These are phyloP conservation scores for Nannoperca australis DNA, from an alignment of 2,797 vertebrate genomes.

Conservation along the genomic window DNA sequence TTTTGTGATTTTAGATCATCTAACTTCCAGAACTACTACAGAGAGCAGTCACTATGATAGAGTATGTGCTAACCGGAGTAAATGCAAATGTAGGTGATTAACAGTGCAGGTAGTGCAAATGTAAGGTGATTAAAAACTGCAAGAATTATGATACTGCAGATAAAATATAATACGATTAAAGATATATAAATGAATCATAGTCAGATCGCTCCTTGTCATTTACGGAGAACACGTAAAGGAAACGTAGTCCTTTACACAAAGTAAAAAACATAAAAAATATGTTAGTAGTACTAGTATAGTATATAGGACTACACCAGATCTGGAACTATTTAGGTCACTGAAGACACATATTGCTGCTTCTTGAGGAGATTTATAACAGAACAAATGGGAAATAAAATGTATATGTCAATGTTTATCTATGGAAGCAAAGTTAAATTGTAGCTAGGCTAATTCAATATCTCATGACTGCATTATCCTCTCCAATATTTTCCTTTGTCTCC, in stretches of 20 bases:
- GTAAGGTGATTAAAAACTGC: no score
- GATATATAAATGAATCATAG: no score
- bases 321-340: neutral
- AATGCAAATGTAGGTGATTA: no score
- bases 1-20: no score
- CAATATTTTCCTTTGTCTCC: constrained; percentile 8
- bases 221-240: no score
- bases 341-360: neutral
- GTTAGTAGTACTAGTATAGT: neutral
- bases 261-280: neutral
- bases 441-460: neutral
- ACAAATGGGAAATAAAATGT: neutral
- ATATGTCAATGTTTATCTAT: neutral
- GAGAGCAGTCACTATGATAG: no score
- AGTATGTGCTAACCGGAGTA: no score
- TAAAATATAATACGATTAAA: no score
- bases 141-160: no score
- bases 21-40: no score
- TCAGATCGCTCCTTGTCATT: no score
- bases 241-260: neutral
- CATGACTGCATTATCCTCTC: neutral
- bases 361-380: neutral
- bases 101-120: no score
- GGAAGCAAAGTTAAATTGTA: neutral
- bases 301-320: neutral